Percentiles rank a stretch among this genome's conserved stretches.
Evolutionary conservation across 2,888 invertebrate species (phyloP).

Genomic region (Sinhomidia bicolor): DNA sequence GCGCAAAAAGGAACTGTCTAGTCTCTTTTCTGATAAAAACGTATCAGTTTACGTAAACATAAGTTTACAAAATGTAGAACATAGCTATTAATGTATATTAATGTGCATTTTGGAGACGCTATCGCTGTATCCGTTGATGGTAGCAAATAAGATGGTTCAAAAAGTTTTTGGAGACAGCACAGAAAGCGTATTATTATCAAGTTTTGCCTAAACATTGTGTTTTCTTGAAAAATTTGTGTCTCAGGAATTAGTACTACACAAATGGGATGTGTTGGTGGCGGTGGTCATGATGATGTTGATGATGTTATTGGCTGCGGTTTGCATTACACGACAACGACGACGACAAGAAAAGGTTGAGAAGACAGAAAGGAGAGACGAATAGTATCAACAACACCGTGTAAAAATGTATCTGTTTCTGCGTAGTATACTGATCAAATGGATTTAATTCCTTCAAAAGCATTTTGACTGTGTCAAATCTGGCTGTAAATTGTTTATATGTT

Average conservation of each 20-base stretch:
- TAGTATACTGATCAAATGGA: no score
- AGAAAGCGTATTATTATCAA: slow-evolving; percentile 33
- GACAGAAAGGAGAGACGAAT: no score
- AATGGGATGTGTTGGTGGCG: no score
- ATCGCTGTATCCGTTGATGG: not conserved
- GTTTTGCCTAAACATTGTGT: slow-evolving; percentile 14
- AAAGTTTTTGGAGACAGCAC: slow-evolving; percentile 11
- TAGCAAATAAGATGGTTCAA: not conserved
- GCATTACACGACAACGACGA: not conserved
- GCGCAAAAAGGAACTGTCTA: not conserved
- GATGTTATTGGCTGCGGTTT: slow-evolving; percentile 23
- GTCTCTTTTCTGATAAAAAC: slow-evolving; percentile 5
- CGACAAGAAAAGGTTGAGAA: not conserved
- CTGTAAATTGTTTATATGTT: not conserved
- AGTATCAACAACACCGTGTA: no score
- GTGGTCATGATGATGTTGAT: no score
- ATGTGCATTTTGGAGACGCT: slow-evolving; percentile 15
- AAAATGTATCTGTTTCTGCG: not conserved
- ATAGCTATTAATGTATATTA: not conserved
- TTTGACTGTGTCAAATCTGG: no score
- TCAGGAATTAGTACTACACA: slow-evolving; percentile 41
- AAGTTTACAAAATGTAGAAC: slow-evolving; percentile 50
- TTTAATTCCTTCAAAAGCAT: no score
- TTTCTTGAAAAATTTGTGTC: slow-evolving; percentile 21
- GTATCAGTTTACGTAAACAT: slow-evolving; percentile 37